A percentile compares a stretch with the other conserved stretches of the same genome.
phyloP scores from a whole-genome alignment of 2,797 vertebrate species.

The Nyctalus aviator region DNA sequence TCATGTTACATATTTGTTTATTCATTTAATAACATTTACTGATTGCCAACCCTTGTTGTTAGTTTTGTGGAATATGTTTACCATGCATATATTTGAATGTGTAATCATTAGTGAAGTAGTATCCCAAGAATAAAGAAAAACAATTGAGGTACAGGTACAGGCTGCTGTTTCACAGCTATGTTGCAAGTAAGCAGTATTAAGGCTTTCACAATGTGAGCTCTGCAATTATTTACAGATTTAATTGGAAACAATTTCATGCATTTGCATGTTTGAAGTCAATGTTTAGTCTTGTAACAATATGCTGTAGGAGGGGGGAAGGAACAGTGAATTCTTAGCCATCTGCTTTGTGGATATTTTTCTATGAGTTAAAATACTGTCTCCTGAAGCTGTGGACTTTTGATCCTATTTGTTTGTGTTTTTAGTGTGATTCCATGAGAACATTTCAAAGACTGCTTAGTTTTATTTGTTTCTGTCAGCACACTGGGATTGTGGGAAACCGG shows the following conservation, averaged over 20 bases:
- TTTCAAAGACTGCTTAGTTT: conserved; percentile 25
- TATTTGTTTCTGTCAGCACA: conserved; percentile 28
- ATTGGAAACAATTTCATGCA: background rate
- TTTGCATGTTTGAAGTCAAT: conserved; percentile 41
- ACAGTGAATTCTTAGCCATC: background rate
- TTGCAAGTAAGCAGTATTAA: background rate
- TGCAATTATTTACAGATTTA: conserved; percentile 1
- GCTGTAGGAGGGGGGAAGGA: background rate
- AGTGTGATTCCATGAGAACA: background rate
- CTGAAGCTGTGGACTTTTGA: background rate
- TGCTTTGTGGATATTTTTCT: conserved; percentile 18
- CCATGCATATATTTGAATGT: background rate
- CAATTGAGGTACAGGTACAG: background rate
- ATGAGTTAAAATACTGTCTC: background rate
- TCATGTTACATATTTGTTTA: background rate
- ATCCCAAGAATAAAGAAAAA: background rate
- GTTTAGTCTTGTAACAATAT: background rate
- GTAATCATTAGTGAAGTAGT: background rate
- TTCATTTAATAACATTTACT: background rate
- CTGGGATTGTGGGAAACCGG: background rate
- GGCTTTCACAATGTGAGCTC: conserved; percentile 15
- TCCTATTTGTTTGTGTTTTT: background rate
- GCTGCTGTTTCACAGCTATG: background rate
- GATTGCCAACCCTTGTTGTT: background rate
- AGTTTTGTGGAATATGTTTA: background rate